phyloP scores from a whole-genome alignment of 2,888 invertebrate species.

The Heliconius ethilla region DNA sequence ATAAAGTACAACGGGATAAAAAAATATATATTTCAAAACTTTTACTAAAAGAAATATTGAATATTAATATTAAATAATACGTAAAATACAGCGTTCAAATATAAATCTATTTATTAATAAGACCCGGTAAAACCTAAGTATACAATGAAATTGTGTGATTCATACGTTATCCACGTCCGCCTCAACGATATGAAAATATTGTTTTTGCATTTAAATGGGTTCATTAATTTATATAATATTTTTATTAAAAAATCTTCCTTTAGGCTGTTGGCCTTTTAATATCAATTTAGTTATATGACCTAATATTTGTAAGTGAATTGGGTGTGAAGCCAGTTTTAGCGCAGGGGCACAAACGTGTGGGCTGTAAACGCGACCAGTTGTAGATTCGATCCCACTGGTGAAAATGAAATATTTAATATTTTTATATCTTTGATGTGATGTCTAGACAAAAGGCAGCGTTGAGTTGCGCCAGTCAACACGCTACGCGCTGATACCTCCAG shows the following conservation, averaged over 20 bases:
- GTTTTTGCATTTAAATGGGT: slow-evolving; percentile 29
- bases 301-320: slow-evolving; percentile 8
- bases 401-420: neutral
- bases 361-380: neutral
- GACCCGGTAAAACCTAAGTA: slow-evolving; percentile 25
- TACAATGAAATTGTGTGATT: slow-evolving; percentile 26
- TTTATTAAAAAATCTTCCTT: slow-evolving; percentile 24
- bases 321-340: neutral
- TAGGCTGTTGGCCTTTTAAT: slow-evolving; percentile 18
- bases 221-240: slow-evolving; percentile 30
- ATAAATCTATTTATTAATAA: slow-evolving; percentile 19
- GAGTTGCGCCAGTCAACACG: neutral
- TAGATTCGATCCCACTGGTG: neutral
- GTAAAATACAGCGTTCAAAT: neutral
- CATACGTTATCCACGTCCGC: slow-evolving; percentile 27
- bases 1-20: too few species aligned
- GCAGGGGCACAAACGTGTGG: neutral
- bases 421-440: neutral
- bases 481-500: neutral
- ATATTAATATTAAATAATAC: neutral
- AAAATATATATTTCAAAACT: too few species aligned
- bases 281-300: slow-evolving; percentile 9
- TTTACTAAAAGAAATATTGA: neutral
- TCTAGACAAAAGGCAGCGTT: neutral
- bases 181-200: slow-evolving; percentile 28